Conservation (phyloP, 2,113 vertebrate species). For the Ceyx cyanopectus region DNA sequence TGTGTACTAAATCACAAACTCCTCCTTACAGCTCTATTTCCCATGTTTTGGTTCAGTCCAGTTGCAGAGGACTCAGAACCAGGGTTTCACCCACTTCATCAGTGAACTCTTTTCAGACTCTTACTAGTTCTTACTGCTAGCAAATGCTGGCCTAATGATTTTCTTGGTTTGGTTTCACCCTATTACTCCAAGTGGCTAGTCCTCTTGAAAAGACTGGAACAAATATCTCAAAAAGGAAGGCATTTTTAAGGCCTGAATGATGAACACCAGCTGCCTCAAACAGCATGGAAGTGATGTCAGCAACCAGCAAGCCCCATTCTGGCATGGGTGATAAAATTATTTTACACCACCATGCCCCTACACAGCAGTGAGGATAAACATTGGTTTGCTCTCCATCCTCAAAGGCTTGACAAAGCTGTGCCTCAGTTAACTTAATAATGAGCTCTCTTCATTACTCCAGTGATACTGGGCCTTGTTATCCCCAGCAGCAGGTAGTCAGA, state of each 20-base stretch:
- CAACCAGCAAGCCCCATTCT: not conserved
- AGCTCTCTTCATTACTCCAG: not conserved
- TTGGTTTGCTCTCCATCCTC: not conserved
- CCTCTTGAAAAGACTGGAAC: not conserved
- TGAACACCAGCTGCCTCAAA: not conserved
- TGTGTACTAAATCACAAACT: not conserved
- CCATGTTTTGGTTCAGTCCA: fast-evolving
- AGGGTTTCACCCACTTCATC: not conserved
- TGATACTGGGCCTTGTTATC: not conserved
- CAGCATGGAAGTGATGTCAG: fast-evolving
- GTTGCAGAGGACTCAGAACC: not conserved
- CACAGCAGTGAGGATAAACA: not conserved
- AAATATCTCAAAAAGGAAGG: not conserved
- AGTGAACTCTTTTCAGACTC: not conserved
- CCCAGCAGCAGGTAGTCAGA: not conserved
- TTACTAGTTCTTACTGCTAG: not conserved
- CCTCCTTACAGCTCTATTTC: not conserved
- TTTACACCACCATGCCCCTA: not conserved
- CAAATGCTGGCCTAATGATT: not conserved
- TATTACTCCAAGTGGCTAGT: not conserved
- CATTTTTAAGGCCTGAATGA: not conserved
- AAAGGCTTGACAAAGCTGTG: not conserved
- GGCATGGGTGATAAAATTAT: not conserved
- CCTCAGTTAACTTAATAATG: not conserved
- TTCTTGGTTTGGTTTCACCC: not conserved